These are phyloP conservation scores for Dexiosoma caninum DNA, from an alignment of 2,888 invertebrate genomes.

Conservation along the genomic window DNA sequence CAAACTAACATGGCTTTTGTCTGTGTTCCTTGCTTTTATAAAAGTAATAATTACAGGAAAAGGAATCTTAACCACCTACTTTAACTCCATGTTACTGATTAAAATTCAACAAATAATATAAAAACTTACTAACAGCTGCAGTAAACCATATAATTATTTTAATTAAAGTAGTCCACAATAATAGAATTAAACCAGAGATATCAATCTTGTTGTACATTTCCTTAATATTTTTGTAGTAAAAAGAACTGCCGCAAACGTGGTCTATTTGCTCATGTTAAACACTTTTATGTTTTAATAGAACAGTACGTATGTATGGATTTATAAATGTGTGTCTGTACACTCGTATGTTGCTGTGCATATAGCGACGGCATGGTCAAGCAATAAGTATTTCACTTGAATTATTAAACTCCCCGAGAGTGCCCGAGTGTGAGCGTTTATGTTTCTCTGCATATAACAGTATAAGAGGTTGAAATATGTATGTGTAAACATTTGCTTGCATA, in stretches of 20 bases:
- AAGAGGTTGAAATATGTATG: too few species aligned
- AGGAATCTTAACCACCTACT: too few species aligned
- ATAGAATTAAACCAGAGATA: not conserved
- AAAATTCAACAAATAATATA: too few species aligned
- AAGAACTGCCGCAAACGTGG: not conserved
- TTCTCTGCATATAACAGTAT: not conserved
- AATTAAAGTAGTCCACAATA: not conserved
- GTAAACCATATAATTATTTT: not conserved
- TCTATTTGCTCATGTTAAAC: not conserved
- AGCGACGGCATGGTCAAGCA: constrained; percentile 28
- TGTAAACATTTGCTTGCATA: not conserved
- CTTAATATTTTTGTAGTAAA: not conserved
- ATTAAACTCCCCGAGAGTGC: constrained; percentile 20
- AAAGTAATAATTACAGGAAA: too few species aligned
- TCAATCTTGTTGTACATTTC: not conserved
- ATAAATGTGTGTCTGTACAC: too few species aligned
- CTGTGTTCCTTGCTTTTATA: too few species aligned
- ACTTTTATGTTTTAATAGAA: not conserved
- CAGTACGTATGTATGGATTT: too few species aligned
- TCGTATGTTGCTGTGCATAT: too few species aligned
- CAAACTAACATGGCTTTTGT: too few species aligned
- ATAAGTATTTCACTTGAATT: constrained; percentile 52
- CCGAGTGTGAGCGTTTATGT: not conserved
- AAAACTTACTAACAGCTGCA: not conserved
- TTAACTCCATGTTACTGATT: too few species aligned